Base-by-base conservation (phyloP, 30 jellyfish, hydroid and myxozoan genomes). In the Chrysaora quinquecirrha region DNA sequence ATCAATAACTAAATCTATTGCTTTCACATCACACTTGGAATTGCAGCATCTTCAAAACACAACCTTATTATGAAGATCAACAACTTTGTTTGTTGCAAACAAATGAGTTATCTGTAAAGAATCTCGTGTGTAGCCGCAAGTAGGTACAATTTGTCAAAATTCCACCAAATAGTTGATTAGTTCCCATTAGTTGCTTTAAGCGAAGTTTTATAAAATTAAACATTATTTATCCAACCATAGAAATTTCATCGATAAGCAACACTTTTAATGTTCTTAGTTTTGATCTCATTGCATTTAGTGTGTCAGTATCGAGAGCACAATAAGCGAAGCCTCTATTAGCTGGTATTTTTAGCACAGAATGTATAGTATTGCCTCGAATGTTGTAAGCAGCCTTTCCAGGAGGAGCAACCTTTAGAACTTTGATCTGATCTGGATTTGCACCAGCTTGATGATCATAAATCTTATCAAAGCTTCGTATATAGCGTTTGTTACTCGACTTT, bases 301-400 rank as follows among this genome's bases (percentile, higher is more conserved):
- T 19, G 20, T 58, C 71, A 58, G 16, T 58, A 20, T 58, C 71
- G 3, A 58, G 20, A 3, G 71, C 71, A 58, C 6, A 7, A 58
- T 58, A 58, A 25, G 9, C 7, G 19, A n/a, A 58, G 9, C 78
- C 20, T 16, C 16, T 16, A 20, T 23, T 6, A 65, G 78, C 78
- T 3, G 61, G 58, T 2, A 65, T 20, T 2, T 6, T 6, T 3
- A 65, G 25, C 11, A 65, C 78, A 2, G 78, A 11, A 65, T 65
- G 78, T 6, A 65, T 65, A 16, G 78, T 65, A 65, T 30, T 65
- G 7, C 78, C 78, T 2, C 32, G 10, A 30, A 65, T 65, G 12
- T 65, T 65, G 78, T 65, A 24, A 16, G 78, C 78, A 23, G 78
- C 78, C 25, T 65, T 65, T 3, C 78, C 78, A 16, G 78, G 11